Conservation (phyloP, 2,797 vertebrate species). For the Diglossa cyanea region DNA sequence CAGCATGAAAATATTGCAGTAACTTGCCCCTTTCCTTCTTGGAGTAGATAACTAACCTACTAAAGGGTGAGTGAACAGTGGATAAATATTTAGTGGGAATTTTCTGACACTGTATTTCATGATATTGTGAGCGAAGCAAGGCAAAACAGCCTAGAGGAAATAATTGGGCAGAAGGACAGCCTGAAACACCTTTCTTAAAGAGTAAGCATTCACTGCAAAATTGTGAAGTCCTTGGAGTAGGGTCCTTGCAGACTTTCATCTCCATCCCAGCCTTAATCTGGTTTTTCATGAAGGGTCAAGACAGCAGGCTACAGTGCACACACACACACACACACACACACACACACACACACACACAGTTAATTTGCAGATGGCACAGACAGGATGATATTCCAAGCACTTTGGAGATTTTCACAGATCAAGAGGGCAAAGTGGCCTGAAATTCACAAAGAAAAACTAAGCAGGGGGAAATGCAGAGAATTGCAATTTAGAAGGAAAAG, state of each 20-base stretch:
- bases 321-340: not conserved
- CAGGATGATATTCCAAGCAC: not conserved
- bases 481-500: not conserved
- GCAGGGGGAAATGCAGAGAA: not conserved
- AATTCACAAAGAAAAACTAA: not conserved
- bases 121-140: not conserved
- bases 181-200: not conserved
- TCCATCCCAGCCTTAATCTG: not conserved
- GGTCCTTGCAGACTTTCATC: not conserved
- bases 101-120: not conserved
- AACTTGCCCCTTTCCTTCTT: constrained; percentile 39
- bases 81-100: not conserved
- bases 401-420: not conserved
- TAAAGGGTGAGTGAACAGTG: not conserved
- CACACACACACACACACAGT: not conserved
- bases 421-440: not conserved
- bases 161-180: not conserved
- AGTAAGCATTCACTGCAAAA: not conserved
- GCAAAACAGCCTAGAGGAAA: not conserved
- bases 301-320: not conserved
- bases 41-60: constrained; percentile 4
- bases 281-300: not conserved
- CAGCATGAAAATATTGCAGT: constrained; percentile 9
- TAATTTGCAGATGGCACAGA: not conserved
- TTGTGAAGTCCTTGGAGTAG: not conserved